Evolutionary conservation across 2,888 invertebrate species (phyloP).

Genomic region (Clivina fossor): DNA sequence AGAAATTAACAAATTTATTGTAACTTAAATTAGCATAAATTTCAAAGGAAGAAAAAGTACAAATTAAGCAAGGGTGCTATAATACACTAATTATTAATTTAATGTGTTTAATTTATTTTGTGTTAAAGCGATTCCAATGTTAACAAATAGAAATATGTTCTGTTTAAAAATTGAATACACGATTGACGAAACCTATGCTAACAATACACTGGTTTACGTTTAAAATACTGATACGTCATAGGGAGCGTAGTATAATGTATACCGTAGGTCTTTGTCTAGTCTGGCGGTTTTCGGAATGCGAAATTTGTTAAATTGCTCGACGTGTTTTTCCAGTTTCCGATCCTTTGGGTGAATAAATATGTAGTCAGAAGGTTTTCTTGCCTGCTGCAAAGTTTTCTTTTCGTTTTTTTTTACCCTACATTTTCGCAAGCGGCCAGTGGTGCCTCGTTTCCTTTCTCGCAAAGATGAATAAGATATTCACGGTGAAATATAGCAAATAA

Average conservation of each 20-base stretch:
- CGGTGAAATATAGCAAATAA: too few relatives aligned
- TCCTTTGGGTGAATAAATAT: conserved; percentile 26
- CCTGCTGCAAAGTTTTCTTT: conserved; percentile 17
- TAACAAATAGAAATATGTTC: too few relatives aligned
- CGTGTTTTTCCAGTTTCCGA: conserved; percentile 25
- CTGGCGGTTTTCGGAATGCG: conserved; percentile 18
- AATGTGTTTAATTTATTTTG: too few relatives aligned
- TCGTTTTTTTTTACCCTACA: conserved; percentile 8
- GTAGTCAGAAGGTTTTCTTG: conserved; percentile 26
- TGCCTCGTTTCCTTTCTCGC: conserved; percentile 14
- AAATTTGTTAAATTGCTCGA: conserved; percentile 28
- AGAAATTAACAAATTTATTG: too few relatives aligned
- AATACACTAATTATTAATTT: too few relatives aligned
- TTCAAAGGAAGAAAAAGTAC: too few relatives aligned
- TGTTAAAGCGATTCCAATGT: too few relatives aligned
- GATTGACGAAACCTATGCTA: too few relatives aligned
- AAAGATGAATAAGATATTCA: too few relatives aligned
- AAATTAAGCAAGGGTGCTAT: too few relatives aligned
- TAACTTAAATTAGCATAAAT: too few relatives aligned
- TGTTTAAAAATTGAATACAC: too few relatives aligned
- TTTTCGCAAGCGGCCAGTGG: conserved; percentile 23
- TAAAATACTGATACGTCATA: neutral
- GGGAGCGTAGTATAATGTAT: neutral
- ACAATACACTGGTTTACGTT: neutral
- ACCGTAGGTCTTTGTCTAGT: neutral